Evolutionary conservation across 2,888 invertebrate genomes (phyloP).

Genomic region (Brachynemurus nebulosus): DNA sequence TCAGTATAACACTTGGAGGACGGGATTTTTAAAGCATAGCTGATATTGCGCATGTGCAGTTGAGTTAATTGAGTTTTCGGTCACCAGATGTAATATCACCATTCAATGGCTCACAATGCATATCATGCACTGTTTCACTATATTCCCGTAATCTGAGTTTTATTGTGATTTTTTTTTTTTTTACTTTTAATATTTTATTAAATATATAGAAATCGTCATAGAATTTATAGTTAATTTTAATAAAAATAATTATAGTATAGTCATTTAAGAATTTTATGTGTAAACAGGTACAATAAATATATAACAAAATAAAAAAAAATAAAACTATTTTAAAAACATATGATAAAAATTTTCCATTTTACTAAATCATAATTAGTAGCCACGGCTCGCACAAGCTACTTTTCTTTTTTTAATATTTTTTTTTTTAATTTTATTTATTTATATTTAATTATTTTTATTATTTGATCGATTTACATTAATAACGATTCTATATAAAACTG

Average conservation of each 20-base stretch:
- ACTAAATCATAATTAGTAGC: background rate
- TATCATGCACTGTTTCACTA: too few species aligned
- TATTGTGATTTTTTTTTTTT: too few species aligned
- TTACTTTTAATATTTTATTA: too few species aligned
- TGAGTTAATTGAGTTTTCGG: too few species aligned
- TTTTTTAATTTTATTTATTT: background rate
- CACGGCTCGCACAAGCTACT: constrained; percentile 1
- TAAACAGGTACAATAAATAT: background rate
- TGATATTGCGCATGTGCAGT: too few species aligned
- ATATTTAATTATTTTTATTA: background rate
- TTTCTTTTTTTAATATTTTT: background rate
- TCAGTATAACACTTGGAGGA: too few species aligned
- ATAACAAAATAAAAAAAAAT: background rate
- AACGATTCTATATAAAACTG: constrained; percentile 32
- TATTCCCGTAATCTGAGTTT: too few species aligned
- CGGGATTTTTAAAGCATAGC: too few species aligned
- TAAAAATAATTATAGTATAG: constrained; percentile 1
- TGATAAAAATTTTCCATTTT: background rate
- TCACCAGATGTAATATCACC: too few species aligned
- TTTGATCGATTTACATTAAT: constrained; percentile 18
- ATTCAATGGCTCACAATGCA: too few species aligned
- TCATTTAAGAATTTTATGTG: background rate
- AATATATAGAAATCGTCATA: too few species aligned
- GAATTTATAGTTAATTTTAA: background rate
- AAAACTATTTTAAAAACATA: background rate